Percentiles rank a stretch among this genome's conserved stretches.
phyloP scores from a whole-genome alignment of 2,113 vertebrate genomes.

The Tupaia tana region DNA sequence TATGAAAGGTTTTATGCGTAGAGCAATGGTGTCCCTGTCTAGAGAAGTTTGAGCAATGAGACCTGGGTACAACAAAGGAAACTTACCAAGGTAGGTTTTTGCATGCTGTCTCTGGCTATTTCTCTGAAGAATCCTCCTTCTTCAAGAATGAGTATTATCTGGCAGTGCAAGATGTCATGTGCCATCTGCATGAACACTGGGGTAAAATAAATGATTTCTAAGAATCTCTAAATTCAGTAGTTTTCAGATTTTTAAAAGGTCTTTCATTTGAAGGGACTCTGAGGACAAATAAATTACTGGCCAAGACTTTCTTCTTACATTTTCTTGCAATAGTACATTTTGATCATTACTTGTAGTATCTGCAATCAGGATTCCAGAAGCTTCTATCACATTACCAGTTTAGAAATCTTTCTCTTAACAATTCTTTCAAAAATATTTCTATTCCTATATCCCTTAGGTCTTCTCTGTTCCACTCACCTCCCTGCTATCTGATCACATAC shows the following conservation, averaged over 20 bases:
- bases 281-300: conserved; percentile 72
- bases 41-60: neutral
- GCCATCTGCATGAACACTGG: conserved; percentile 41
- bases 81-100: neutral
- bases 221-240: conserved; percentile 73
- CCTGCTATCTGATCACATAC: neutral
- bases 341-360: conserved; percentile 12
- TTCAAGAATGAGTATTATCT: neutral
- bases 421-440: conserved; percentile 47
- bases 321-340: conserved; percentile 46
- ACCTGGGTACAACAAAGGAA: neutral
- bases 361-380: conserved; percentile 35
- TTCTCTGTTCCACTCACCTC: conserved; percentile 2
- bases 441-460: neutral
- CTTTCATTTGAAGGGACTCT: conserved; percentile 68
- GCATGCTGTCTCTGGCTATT: neutral
- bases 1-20: conserved; percentile 60
- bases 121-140: neutral
- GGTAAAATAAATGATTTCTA: conserved; percentile 77
- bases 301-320: conserved; percentile 63
- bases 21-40: neutral
- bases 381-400: neutral
- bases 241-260: conserved; percentile 74
- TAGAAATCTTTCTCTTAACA: neutral
- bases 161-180: conserved; percentile 7